phyloP scores from a whole-genome alignment of 1,140 invertebrate genomes.

The Andricus grossulariae region DNA sequence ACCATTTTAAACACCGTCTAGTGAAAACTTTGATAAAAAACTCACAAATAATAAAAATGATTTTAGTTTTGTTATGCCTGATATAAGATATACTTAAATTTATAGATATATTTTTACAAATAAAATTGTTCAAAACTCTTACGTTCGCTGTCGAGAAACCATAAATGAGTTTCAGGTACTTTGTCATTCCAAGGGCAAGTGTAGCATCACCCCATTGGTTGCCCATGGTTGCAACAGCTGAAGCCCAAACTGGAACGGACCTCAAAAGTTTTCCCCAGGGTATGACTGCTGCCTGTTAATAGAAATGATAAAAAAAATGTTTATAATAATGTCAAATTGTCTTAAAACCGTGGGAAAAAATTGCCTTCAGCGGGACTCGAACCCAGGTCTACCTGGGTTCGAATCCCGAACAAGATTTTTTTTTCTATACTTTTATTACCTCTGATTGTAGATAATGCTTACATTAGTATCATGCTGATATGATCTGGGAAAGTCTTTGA shows the following conservation, averaged over 20 bases:
- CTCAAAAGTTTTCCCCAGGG: slow-evolving; percentile 78
- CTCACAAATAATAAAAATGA: too few relatives aligned
- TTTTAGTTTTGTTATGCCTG: too few relatives aligned
- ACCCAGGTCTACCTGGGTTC: too few relatives aligned
- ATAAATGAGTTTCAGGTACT: slow-evolving; percentile 79
- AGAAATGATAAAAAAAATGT: neutral
- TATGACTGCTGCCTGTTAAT: slow-evolving; percentile 70
- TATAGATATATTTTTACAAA: neutral
- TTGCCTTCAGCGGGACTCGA: too few relatives aligned
- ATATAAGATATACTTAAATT: too few relatives aligned
- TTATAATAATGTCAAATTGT: neutral
- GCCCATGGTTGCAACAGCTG: slow-evolving; percentile 78
- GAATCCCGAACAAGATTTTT: neutral
- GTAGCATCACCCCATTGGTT: slow-evolving; percentile 80
- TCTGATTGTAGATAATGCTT: slow-evolving; percentile 43
- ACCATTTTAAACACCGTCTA: too few relatives aligned
- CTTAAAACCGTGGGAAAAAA: neutral
- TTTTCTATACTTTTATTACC: slow-evolving; percentile 5
- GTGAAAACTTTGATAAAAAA: too few relatives aligned
- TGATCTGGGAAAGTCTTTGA: slow-evolving; percentile 78
- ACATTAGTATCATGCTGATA: slow-evolving; percentile 74
- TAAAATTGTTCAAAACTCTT: slow-evolving; percentile 52
- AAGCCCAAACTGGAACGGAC: slow-evolving; percentile 79
- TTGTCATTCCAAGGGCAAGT: slow-evolving; percentile 78
- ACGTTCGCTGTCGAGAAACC: slow-evolving; percentile 79